These are phyloP conservation scores for Labeo catla DNA, from an alignment of 2,113 vertebrate species.

Conservation along the genomic window DNA sequence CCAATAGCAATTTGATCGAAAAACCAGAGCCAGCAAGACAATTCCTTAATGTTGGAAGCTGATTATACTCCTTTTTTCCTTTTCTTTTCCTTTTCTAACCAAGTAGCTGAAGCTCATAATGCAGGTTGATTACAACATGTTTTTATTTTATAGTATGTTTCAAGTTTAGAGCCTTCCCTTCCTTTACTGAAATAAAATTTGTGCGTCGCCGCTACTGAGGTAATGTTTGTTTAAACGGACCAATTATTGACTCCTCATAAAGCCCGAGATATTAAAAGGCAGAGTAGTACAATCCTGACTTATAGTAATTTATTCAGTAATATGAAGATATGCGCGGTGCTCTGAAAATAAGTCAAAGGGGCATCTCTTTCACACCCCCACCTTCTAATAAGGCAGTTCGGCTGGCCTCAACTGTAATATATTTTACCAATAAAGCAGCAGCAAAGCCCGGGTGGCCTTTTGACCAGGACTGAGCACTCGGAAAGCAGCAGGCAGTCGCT, in stretches of 20 bases:
- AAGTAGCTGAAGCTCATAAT: background rate
- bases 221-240: constrained; percentile 59
- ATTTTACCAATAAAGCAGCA: constrained; percentile 75
- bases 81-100: background rate
- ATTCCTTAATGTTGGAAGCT: background rate
- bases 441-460: constrained; percentile 69
- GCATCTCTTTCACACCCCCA: constrained; percentile 70
- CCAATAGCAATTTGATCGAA: constrained; percentile 46
- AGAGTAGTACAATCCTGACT: constrained; percentile 58
- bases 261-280: constrained; percentile 62
- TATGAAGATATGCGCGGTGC: constrained; percentile 72
- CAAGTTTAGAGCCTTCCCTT: background rate
- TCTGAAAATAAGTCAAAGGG: constrained; percentile 65
- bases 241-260: constrained; percentile 57
- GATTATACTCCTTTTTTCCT: background rate
- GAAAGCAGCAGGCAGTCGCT: constrained; percentile 72
- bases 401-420: constrained; percentile 78
- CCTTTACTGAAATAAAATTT: constrained; percentile 37
- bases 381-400: constrained; percentile 77
- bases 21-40: constrained; percentile 25
- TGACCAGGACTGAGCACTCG: constrained; percentile 71
- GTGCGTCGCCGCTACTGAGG: constrained; percentile 32
- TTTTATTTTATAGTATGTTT: background rate
- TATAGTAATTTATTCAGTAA: constrained; percentile 70
- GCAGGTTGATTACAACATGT: background rate